Conservation (phyloP, 2,797 vertebrate species). For the Apodemus agrarius region DNA sequence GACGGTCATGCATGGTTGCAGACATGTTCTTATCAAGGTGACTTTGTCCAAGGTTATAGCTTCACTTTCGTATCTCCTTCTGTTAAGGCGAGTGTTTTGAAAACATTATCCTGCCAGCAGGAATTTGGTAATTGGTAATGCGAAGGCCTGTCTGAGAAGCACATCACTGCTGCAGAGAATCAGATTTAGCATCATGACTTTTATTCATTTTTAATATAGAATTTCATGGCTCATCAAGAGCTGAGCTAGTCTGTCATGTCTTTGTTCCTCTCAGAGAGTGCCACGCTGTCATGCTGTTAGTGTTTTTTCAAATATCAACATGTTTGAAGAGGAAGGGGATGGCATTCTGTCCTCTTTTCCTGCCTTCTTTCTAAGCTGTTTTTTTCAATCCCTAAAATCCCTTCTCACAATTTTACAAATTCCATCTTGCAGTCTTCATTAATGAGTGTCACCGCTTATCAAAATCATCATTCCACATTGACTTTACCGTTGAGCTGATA, state of each 20-base stretch:
- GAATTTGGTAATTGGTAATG: slow-evolving; percentile 51
- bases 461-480: slow-evolving; percentile 81
- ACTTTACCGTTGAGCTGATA: slow-evolving; percentile 76
- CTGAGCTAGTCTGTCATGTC: slow-evolving; percentile 23
- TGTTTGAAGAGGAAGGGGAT: neutral
- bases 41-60: slow-evolving; percentile 41
- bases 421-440: slow-evolving; percentile 49
- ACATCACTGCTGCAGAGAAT: slow-evolving; percentile 63
- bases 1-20: neutral
- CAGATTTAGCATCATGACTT: slow-evolving; percentile 54
- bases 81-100: slow-evolving; percentile 46
- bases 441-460: slow-evolving; percentile 53
- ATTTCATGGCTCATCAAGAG: slow-evolving; percentile 61
- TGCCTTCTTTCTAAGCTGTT: slow-evolving; percentile 9
- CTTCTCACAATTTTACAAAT: slow-evolving; percentile 57
- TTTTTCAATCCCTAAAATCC: neutral
- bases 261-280: slow-evolving; percentile 47
- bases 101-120: slow-evolving; percentile 54
- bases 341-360: neutral
- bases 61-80: slow-evolving; percentile 35
- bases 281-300: neutral
- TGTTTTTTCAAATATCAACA: slow-evolving; percentile 7
- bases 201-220: slow-evolving; percentile 65
- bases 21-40: neutral
- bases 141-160: slow-evolving; percentile 55